phyloP scores from a whole-genome alignment of 2,113 vertebrate genomes.

The Pogonocichla stellata region DNA sequence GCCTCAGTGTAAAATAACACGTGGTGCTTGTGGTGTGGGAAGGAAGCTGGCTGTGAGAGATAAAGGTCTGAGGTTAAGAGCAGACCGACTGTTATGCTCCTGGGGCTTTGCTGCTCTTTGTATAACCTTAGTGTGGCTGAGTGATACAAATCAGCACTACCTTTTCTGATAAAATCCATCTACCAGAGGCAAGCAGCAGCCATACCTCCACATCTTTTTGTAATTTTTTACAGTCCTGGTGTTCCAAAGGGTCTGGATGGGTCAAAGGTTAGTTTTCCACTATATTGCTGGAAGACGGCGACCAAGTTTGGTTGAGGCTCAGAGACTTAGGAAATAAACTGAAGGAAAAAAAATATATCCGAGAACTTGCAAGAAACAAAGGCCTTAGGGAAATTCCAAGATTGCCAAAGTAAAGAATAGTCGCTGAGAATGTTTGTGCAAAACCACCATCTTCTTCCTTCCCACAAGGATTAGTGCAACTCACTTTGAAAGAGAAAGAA shows the following conservation, averaged over 20 bases:
- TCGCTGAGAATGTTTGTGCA: neutral
- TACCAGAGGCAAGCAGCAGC: slow-evolving; percentile 33
- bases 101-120: slow-evolving; percentile 70
- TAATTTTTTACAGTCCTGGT: neutral
- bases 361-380: slow-evolving; percentile 2
- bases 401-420: slow-evolving; percentile 46
- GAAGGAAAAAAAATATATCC: neutral
- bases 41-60: slow-evolving; percentile 75
- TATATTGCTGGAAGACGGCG: neutral
- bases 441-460: slow-evolving; percentile 31
- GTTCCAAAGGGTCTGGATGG: neutral
- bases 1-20: slow-evolving; percentile 40
- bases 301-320: neutral
- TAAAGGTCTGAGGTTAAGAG: slow-evolving; percentile 71
- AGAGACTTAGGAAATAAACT: neutral
- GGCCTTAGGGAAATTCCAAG: slow-evolving; percentile 45
- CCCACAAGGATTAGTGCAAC: neutral
- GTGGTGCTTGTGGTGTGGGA: slow-evolving; percentile 64
- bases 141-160: slow-evolving; percentile 63
- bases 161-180: slow-evolving; percentile 59
- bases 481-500: slow-evolving; percentile 69
- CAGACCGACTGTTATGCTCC: slow-evolving; percentile 63
- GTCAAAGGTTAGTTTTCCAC: slow-evolving; percentile 2
- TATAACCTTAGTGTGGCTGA: slow-evolving; percentile 68
- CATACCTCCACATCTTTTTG: neutral